Base-by-base conservation (phyloP, 2,797 vertebrate species). In the Vireo griseus region DNA sequence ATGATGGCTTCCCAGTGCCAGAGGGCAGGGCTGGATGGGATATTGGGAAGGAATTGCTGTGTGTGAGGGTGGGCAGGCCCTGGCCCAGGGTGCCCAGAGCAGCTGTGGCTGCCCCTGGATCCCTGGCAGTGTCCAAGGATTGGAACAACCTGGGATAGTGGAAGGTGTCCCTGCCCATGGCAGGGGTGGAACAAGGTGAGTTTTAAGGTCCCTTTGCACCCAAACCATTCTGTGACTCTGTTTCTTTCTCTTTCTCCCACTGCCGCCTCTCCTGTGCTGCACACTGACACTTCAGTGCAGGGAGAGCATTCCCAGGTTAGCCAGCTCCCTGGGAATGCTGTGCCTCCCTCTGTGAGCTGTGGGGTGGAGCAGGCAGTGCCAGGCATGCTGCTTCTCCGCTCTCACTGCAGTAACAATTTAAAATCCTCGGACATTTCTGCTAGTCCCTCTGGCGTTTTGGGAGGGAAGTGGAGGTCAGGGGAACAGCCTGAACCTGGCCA, bases 371-470 rank as follows among this genome's bases (percentile, higher is more conserved):
- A 22, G 54, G 61, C 47, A 42, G 62, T 13, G 7, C 61, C 2
- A 0, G 48, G 15, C 40, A 42, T 54, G 31, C 62, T 29, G 16
- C 39, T n/a, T 24, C 54, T 37, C 40, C 1, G 0, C 28, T 12
- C 50, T 19, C 57, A 19, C 29, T 26, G 20, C 16, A 15, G 15
- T 3, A 16, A 18, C 2, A 13, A 6, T 39, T 57, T 19, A 5
- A 25, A 37, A 35, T 12, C 69, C 54, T 3, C 22, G 14, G 24
- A 10, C 3, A 0, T 13, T 40, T 21, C 62, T 50, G 25, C 25
- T 14, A 6, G 21, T 29, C 37, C 62, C 0, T 1, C 57, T 13
- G 62, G 51, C 2, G 0, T 12, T 35, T 65, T 28, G 16, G 62
- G 62, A n/a, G 57, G 47, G 40, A 16, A 11, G 16, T 6, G 31